These are phyloP conservation scores for Cheumatopsyche charites DNA, from an alignment of 1,140 invertebrate genomes.

Conservation along the genomic window DNA sequence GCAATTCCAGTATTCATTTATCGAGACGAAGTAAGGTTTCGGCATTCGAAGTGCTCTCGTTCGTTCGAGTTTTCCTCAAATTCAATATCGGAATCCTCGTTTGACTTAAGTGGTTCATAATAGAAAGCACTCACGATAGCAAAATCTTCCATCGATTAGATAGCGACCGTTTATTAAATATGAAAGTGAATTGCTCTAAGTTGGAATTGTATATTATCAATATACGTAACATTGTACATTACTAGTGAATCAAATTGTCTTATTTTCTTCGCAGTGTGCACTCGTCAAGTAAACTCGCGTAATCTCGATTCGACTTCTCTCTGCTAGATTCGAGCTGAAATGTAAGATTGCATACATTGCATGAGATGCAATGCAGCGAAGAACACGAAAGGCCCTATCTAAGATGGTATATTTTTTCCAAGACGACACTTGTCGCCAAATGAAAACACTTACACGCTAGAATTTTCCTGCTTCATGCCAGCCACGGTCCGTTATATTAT, in stretches of 20 bases:
- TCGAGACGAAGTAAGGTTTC: neutral
- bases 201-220: neutral
- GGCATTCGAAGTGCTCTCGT: neutral
- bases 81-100: neutral
- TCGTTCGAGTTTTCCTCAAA: neutral
- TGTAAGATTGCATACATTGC: neutral
- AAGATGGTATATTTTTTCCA: conserved; percentile 18
- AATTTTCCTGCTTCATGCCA: no score
- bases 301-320: neutral
- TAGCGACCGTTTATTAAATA: neutral
- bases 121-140: conserved; percentile 10
- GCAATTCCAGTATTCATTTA: no score
- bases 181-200: conserved; percentile 2
- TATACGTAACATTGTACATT: no score
- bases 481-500: conserved; percentile 1
- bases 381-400: conserved; percentile 20
- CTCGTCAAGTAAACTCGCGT: no score
- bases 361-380: conserved; percentile 33
- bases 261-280: no score
- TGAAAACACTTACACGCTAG: conserved; percentile 21
- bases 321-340: neutral
- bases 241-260: no score
- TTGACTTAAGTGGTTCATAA: conserved; percentile 2
- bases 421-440: conserved; percentile 33
- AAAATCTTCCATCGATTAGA: conserved; percentile 3